phyloP scores from a whole-genome alignment of 2,113 vertebrate species.

The Muscicapa adusta region DNA sequence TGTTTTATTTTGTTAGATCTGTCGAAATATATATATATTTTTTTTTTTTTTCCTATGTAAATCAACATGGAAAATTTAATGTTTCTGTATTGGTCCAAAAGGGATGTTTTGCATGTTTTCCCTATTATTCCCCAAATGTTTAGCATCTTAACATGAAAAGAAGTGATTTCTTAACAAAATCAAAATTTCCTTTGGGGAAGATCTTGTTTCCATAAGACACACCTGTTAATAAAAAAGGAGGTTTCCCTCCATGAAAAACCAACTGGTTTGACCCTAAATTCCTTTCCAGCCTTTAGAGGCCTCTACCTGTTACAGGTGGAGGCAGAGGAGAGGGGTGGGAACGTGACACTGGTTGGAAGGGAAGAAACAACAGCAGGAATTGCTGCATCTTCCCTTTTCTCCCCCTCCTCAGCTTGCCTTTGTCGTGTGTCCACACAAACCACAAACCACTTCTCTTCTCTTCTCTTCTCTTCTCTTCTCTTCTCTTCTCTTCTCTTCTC shows the following conservation, averaged over 20 bases:
- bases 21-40: background rate
- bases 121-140: background rate
- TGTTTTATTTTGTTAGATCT: background rate
- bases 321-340: background rate
- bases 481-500: no score
- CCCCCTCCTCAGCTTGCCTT: background rate
- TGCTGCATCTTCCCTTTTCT: background rate
- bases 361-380: background rate
- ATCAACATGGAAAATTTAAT: background rate
- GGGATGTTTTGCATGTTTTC: background rate
- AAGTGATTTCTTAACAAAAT: background rate
- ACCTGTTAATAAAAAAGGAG: background rate
- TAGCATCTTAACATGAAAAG: background rate
- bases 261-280: background rate
- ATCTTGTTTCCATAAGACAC: background rate
- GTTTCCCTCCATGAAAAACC: background rate
- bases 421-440: accelerated
- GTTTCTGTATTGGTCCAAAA: background rate
- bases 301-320: background rate
- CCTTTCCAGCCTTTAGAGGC: background rate
- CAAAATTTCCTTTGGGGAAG: background rate
- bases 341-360: background rate
- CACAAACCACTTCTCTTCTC: no score
- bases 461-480: background rate
- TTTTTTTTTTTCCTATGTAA: background rate